Percentiles rank a stretch among this genome's conserved stretches.
Evolutionary conservation across 2,113 vertebrate species (phyloP).

Genomic region (Sphyrna mokarran): DNA sequence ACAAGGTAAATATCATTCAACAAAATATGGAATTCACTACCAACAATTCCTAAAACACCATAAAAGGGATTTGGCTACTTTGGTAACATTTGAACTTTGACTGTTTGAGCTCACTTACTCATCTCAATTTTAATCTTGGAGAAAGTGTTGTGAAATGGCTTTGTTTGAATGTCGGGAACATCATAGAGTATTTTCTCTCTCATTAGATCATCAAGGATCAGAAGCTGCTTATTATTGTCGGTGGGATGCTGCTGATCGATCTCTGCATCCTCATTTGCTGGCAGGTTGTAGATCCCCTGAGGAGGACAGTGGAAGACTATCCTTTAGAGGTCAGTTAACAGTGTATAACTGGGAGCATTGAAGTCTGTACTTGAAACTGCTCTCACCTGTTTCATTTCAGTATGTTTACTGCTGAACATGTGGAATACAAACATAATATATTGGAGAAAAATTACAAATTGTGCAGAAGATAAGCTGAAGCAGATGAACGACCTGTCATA

Average conservation of each 20-base stretch:
- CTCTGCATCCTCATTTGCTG: conserved; percentile 98
- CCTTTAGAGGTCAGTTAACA: conserved; percentile 83
- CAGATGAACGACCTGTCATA: not conserved
- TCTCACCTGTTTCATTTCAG: not conserved
- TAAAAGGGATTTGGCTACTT: not conserved
- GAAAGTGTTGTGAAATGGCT: not conserved
- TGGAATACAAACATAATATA: not conserved
- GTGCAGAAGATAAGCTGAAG: not conserved
- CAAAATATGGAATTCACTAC: not conserved
- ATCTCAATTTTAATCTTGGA: not conserved
- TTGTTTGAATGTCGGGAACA: not conserved
- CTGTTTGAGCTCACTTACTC: not conserved
- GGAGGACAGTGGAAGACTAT: conserved; percentile 92
- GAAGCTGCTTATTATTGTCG: conserved; percentile 94
- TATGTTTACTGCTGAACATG: not conserved
- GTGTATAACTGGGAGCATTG: not conserved
- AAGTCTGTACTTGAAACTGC: not conserved
- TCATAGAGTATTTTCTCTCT: conserved; percentile 38
- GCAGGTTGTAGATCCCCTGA: conserved; percentile 96
- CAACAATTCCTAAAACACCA: not conserved
- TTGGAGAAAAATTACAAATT: not conserved
- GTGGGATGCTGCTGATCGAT: conserved; percentile 97
- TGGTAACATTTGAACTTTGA: not conserved
- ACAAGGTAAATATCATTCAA: not conserved
- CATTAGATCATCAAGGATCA: conserved; percentile 98